These are phyloP conservation scores for Rhinella marina DNA, from an alignment of 2,797 vertebrate genomes.

Conservation along the genomic window DNA sequence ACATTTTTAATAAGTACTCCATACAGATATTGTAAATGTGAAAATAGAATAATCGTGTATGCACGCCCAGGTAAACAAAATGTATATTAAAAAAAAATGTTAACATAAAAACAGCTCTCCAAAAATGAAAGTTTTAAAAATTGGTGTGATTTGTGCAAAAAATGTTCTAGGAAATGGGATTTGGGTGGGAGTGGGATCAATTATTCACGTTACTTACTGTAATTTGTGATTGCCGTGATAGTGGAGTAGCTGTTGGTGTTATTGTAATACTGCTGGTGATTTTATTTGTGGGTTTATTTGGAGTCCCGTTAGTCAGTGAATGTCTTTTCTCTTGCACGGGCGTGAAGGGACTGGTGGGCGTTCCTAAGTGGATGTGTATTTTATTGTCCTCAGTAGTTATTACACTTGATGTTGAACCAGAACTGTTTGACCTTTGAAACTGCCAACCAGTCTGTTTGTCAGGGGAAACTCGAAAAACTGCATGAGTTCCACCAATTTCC, in stretches of 20 bases:
- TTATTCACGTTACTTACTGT: conserved; percentile 98
- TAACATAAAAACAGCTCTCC: conserved; percentile 85
- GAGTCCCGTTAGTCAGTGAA: conserved; percentile 80
- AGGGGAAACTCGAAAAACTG: conserved; percentile 88
- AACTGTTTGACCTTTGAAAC: conserved; percentile 92
- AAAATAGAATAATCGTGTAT: conserved; percentile 88
- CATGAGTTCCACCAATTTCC: conserved; percentile 84
- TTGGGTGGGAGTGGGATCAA: conserved; percentile 78
- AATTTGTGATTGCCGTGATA: conserved; percentile 94
- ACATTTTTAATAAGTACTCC: conserved; percentile 84
- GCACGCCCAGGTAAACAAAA: conserved; percentile 84
- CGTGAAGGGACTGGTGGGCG: conserved; percentile 76
- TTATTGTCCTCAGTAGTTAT: conserved; percentile 99
- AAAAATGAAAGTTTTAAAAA: conserved; percentile 74
- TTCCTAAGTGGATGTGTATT: conserved; percentile 97
- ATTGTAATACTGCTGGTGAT: conserved; percentile 98
- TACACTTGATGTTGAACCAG: conserved; percentile 82
- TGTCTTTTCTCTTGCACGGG: conserved; percentile 85
- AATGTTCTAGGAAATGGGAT: conserved; percentile 58
- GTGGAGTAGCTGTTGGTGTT: conserved; percentile 90
- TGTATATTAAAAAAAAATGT: conserved; percentile 77
- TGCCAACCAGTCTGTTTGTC: conserved; percentile 91
- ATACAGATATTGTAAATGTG: conserved; percentile 80
- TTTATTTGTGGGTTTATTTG: conserved; percentile 88
- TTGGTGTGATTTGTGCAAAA: conserved; percentile 72